Percentiles rank a stretch among this genome's conserved stretches.
Conservation (phyloP, 2,797 vertebrate genomes). For the Gorsachius magnificus region DNA sequence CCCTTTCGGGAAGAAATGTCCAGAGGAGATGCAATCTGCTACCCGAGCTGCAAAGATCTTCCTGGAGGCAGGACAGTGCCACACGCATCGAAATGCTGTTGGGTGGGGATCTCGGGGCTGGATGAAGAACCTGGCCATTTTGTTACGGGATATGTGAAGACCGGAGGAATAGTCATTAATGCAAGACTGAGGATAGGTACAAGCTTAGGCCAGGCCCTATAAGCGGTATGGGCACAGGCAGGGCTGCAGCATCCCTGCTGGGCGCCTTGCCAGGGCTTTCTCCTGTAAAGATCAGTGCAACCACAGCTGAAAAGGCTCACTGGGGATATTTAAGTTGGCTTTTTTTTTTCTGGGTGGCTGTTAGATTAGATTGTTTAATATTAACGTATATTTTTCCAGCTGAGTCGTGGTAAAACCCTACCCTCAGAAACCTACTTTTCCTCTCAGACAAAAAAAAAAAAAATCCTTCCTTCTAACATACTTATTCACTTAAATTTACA, state of each 20-base stretch:
- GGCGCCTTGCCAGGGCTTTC: not conserved
- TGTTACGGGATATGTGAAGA: fast-evolving
- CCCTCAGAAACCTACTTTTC: not conserved
- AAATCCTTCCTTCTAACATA: not conserved
- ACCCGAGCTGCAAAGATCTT: not conserved
- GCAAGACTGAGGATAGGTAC: not conserved
- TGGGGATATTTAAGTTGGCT: not conserved
- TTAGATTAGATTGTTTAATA: not conserved
- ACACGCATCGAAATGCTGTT: fast-evolving
- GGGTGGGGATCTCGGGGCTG: not conserved
- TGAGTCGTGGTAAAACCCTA: not conserved
- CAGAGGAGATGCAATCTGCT: not conserved
- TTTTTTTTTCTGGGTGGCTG: not conserved
- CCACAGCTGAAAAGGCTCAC: not conserved
- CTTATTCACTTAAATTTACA: not conserved
- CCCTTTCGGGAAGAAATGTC: not conserved
- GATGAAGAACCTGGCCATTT: not conserved
- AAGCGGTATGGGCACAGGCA: fast-evolving
- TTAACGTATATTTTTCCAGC: not conserved
- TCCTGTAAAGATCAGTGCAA: not conserved
- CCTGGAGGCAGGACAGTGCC: not conserved
- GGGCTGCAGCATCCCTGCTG: not conserved
- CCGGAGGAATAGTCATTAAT: fast-evolving
- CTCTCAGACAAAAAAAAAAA: not conserved
- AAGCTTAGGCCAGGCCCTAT: not conserved